These are phyloP conservation scores for Typhlichthys subterraneus DNA, from an alignment of 2,797 vertebrate species.

Conservation along the genomic window DNA sequence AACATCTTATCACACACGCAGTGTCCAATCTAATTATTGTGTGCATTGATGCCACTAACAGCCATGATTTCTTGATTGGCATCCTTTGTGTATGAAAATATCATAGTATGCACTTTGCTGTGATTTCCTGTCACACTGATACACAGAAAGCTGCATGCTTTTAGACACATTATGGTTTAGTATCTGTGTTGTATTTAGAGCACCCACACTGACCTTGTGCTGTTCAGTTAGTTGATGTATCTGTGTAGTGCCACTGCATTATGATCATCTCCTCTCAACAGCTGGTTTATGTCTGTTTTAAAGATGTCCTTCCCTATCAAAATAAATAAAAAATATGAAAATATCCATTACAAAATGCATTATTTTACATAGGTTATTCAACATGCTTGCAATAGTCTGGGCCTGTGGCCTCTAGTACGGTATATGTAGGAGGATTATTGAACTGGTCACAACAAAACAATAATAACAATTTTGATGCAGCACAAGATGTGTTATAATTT, in stretches of 20 bases:
- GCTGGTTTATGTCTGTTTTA: conserved; percentile 60
- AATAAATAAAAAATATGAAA: conserved; percentile 55
- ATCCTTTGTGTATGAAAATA: conserved; percentile 44
- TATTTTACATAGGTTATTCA: conserved; percentile 36
- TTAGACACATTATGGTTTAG: conserved; percentile 44
- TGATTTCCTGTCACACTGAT: conserved; percentile 58
- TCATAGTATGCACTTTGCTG: conserved; percentile 57
- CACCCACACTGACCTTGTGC: conserved; percentile 58
- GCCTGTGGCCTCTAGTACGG: conserved; percentile 6
- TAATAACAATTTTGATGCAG: not conserved
- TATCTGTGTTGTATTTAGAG: conserved; percentile 69
- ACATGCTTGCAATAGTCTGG: conserved; percentile 28
- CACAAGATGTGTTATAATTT: conserved; percentile 13
- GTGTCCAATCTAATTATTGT: conserved; percentile 28
- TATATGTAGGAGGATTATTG: not conserved
- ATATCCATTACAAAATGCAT: conserved; percentile 44
- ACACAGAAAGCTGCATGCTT: conserved; percentile 43
- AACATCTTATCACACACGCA: conserved; percentile 9
- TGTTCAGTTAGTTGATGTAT: conserved; percentile 59
- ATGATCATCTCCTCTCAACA: conserved; percentile 60
- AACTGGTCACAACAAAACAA: too few relatives aligned
- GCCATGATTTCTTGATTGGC: conserved; percentile 41
- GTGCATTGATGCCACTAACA: conserved; percentile 19
- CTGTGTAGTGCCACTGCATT: conserved; percentile 46
- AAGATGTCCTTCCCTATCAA: conserved; percentile 42